Conservation (phyloP, 2,113 vertebrate species). For the Acrocephalus arundinaceus region DNA sequence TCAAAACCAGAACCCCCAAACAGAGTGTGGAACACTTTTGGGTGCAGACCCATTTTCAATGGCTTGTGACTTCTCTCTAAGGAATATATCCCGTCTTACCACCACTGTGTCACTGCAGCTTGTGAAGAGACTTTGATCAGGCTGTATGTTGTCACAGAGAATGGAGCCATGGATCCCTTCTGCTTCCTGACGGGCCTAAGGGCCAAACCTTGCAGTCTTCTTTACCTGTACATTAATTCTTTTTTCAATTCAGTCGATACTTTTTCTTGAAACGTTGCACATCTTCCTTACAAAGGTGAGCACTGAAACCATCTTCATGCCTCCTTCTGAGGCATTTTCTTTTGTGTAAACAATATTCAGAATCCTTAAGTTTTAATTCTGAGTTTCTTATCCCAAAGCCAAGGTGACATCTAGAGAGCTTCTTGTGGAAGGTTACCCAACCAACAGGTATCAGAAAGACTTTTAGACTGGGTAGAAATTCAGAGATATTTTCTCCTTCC, state of each 20-base stretch:
- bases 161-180: slow-evolving; percentile 12
- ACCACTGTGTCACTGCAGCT: slow-evolving; percentile 55
- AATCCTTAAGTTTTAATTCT: slow-evolving; percentile 47
- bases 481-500: slow-evolving; percentile 68
- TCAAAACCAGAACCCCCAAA: neutral
- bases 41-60: slow-evolving; percentile 44
- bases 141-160: slow-evolving; percentile 27
- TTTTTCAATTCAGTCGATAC: neutral
- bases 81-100: slow-evolving; percentile 70
- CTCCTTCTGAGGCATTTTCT: slow-evolving; percentile 4
- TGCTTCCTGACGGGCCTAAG: neutral
- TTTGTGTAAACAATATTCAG: slow-evolving; percentile 12
- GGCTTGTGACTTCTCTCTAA: slow-evolving; percentile 63
- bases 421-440: slow-evolving; percentile 59
- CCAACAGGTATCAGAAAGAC: slow-evolving; percentile 40
- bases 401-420: slow-evolving; percentile 53
- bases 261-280: slow-evolving; percentile 42
- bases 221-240: slow-evolving; percentile 7
- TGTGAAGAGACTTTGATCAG: slow-evolving; percentile 52
- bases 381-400: slow-evolving; percentile 54
- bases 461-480: slow-evolving; percentile 71
- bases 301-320: slow-evolving; percentile 19
- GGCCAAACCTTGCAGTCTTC: slow-evolving; percentile 27
- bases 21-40: slow-evolving; percentile 6
- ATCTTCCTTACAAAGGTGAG: slow-evolving; percentile 11